Conservation (phyloP, 2,888 invertebrate genomes). For the Harpagoxenus sublaevis region DNA sequence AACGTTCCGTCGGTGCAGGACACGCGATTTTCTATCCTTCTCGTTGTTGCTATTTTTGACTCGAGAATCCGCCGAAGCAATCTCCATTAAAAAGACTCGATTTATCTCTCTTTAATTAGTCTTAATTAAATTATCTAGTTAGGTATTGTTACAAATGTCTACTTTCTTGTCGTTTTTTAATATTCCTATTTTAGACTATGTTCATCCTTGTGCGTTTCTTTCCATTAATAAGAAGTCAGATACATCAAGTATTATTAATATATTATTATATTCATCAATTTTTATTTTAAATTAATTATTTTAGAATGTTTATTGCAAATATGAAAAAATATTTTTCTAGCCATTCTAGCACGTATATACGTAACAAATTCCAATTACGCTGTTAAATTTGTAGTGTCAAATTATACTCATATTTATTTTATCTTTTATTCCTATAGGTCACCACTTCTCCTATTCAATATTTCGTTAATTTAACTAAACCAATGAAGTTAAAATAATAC, state of each 20-base stretch:
- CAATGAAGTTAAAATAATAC: no score
- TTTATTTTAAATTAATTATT: background rate
- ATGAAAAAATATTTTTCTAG: background rate
- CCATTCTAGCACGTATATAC: background rate
- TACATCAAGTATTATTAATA: background rate
- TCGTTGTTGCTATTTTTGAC: conserved; percentile 69
- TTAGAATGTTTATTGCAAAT: background rate
- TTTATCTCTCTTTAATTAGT: background rate
- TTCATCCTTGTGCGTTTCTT: conserved; percentile 9
- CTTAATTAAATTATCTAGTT: background rate
- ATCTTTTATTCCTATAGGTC: no score
- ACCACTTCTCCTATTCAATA: no score
- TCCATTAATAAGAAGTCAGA: conserved; percentile 24
- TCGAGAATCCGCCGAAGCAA: conserved; percentile 6
- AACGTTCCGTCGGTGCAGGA: conserved; percentile 54
- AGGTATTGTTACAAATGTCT: background rate
- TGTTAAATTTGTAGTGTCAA: no score
- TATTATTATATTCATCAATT: background rate
- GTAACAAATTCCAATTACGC: background rate
- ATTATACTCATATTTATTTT: no score
- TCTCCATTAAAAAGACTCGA: background rate
- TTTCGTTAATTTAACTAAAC: no score
- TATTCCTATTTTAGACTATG: conserved; percentile 48
- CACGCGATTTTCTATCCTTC: conserved; percentile 62
- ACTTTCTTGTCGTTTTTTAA: background rate